These are phyloP conservation scores for Ambastaia sidthimunki DNA, from an alignment of 2,797 vertebrate genomes.

Conservation along the genomic window DNA sequence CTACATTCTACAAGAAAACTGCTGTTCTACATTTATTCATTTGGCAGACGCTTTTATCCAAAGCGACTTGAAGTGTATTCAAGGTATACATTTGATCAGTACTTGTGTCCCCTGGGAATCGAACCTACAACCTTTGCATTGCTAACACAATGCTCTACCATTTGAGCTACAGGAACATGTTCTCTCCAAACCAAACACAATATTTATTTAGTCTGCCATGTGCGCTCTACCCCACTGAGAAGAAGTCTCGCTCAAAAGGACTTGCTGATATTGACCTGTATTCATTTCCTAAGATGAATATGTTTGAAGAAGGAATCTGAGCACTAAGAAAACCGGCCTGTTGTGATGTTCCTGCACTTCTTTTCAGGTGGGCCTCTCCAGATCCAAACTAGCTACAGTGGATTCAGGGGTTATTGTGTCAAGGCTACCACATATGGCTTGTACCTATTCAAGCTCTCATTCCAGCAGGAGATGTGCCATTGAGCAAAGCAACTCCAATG, in stretches of 20 bases:
- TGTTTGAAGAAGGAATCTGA: constrained; percentile 30
- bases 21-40: too few species aligned
- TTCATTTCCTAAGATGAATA: constrained; percentile 39
- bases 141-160: too few species aligned
- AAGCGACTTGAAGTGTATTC: too few species aligned
- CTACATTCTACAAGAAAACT: too few species aligned
- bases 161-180: neutral
- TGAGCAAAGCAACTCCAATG: constrained; percentile 20
- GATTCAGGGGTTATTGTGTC: constrained; percentile 40
- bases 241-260: neutral
- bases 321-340: constrained; percentile 21
- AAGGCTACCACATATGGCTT: constrained; percentile 36
- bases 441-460: constrained; percentile 45
- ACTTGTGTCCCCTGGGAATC: too few species aligned
- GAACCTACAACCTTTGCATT: too few species aligned
- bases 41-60: too few species aligned
- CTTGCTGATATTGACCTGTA: constrained; percentile 31
- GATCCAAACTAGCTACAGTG: constrained; percentile 27
- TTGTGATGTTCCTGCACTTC: constrained; percentile 29
- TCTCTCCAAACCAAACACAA: neutral
- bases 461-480: constrained; percentile 29
- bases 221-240: neutral
- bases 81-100: too few species aligned
- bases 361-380: constrained; percentile 20
- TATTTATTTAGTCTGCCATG: neutral